Conservation (phyloP, 2,113 vertebrate species). For the Anarhynchus alexandrinus region DNA sequence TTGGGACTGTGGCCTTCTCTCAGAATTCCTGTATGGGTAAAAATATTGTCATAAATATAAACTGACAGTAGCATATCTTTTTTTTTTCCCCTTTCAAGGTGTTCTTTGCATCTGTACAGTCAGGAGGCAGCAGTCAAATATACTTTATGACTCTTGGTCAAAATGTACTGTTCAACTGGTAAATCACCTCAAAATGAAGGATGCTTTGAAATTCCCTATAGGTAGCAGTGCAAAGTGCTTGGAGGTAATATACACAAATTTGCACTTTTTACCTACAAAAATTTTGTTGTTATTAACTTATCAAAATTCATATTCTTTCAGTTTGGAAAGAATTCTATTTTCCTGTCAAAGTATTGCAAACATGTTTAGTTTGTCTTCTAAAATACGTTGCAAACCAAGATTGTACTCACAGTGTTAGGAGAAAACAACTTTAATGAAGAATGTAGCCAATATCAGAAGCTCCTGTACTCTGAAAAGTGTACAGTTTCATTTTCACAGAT, state of each 20-base stretch:
- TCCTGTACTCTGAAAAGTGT: conserved; percentile 46
- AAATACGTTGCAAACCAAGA: conserved; percentile 34
- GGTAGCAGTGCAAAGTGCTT: conserved; percentile 32
- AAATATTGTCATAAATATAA: conserved; percentile 21
- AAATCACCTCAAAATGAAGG: conserved; percentile 59
- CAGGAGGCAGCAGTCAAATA: conserved; percentile 90
- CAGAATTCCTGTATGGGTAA: not conserved
- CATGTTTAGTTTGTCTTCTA: conserved; percentile 35
- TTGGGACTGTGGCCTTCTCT: not conserved
- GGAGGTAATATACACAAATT: conserved; percentile 34
- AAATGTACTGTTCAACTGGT: conserved; percentile 89
- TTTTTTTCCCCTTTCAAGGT: conserved; percentile 73
- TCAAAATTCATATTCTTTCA: not conserved
- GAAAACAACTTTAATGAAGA: conserved; percentile 48
- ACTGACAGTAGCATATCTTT: not conserved
- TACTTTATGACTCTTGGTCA: conserved; percentile 96
- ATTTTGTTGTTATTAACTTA: conserved; percentile 16
- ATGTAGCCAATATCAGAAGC: conserved; percentile 36
- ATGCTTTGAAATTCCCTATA: conserved; percentile 27
- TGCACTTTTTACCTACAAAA: conserved; percentile 44
- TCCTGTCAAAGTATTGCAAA: not conserved
- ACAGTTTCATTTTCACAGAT: conserved; percentile 53
- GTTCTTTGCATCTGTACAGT: conserved; percentile 89
- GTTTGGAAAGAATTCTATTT: not conserved
- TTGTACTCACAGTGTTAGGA: conserved; percentile 41